Base-by-base conservation (phyloP, 30 jellyfish, hydroid and myxozoan genomes). In the Hydractinia symbiolongicarpus region DNA sequence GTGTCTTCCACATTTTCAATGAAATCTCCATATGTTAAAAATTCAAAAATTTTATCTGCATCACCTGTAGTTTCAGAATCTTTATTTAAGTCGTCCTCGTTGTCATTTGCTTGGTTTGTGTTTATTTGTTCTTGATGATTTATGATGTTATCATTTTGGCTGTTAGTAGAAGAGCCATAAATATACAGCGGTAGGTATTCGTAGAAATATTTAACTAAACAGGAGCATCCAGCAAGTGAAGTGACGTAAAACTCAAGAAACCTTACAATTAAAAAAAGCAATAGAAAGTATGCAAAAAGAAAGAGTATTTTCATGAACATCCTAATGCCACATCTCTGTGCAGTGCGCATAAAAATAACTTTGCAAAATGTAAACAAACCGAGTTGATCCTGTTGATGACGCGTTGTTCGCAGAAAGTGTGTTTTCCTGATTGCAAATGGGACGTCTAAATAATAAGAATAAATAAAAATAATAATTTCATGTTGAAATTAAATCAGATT, bases 1-100 rank as follows among this genome's bases (percentile, higher is more conserved):
- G 98, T 91, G 67, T 91, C 98, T 69, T 91, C 98, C 13, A 91
- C 95, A 58, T 91, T 72, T 61, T 91, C 98, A 44, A 83, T 69
- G 64, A 77, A 86, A 67, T 91, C 87, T 54, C 77, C 92, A 54
- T 82, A 83, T 7, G 52, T 75, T 8, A 51, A 75, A 51, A 54
- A 55, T 75, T 20, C 61, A 4, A 13, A 13, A 44, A 2, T 79
- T 8, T 75, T 54, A 6, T 73, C 19, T 10, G n/a, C 14, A 11
- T 3, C 14, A 11, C 0, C 74, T 55, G 74, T 30, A 64, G 40
- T 51, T n/a, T 64, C 74, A 6, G 74, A 64, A 6, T 4, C 74
- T 64, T 13, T 44, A 6, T 64, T 51, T n/a, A 64, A 64, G 10
- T 49, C 8, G 19, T 44, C 17, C 1, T 13, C 74, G 54, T 5